A percentile compares a stretch with the other conserved stretches of the same genome.
Conservation (phyloP, 1,140 invertebrate species). For the Ips nitidus region DNA sequence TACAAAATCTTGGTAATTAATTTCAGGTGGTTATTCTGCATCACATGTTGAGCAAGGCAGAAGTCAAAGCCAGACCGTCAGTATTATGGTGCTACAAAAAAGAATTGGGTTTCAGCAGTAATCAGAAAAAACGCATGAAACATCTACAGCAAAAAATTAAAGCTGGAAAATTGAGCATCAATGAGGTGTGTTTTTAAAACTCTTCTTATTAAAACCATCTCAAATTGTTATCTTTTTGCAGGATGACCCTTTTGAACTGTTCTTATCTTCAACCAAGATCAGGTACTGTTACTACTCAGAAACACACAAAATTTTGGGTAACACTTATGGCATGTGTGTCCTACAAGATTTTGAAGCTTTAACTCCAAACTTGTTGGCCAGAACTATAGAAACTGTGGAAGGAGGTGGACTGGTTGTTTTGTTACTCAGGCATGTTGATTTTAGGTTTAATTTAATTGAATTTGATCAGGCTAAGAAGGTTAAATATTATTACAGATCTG, state of each 20-base stretch:
- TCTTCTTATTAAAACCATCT: constrained; percentile 9
- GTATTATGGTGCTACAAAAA: constrained; percentile 99
- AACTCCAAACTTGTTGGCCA: constrained; percentile 96
- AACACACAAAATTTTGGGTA: constrained; percentile 96
- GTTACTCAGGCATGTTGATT: constrained; percentile 61
- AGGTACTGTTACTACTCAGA: constrained; percentile 97
- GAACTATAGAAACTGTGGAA: constrained; percentile 98
- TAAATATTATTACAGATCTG: constrained; percentile 55
- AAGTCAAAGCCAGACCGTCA: constrained; percentile 86
- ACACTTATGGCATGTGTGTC: constrained; percentile 97
- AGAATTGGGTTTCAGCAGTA: constrained; percentile 91
- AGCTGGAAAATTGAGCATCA: constrained; percentile 84
- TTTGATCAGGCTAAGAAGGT: no score
- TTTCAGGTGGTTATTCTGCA: constrained; percentile 89
- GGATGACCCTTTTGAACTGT: constrained; percentile 96
- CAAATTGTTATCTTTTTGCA: constrained; percentile 4
- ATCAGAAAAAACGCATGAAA: constrained; percentile 92
- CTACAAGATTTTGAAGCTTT: constrained; percentile 99
- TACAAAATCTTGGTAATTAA: no score
- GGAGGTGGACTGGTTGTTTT: constrained; percentile 94
- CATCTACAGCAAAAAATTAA: constrained; percentile 84
- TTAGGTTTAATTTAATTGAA: background rate
- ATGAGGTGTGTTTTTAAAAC: constrained; percentile 61
- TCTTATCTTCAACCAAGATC: constrained; percentile 94
- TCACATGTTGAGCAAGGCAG: constrained; percentile 95